Evolutionary conservation across 2,797 vertebrate genomes (phyloP), one percentile per base, ranked within the genome.

Genomic region (Anguilla pacifica): DNA sequence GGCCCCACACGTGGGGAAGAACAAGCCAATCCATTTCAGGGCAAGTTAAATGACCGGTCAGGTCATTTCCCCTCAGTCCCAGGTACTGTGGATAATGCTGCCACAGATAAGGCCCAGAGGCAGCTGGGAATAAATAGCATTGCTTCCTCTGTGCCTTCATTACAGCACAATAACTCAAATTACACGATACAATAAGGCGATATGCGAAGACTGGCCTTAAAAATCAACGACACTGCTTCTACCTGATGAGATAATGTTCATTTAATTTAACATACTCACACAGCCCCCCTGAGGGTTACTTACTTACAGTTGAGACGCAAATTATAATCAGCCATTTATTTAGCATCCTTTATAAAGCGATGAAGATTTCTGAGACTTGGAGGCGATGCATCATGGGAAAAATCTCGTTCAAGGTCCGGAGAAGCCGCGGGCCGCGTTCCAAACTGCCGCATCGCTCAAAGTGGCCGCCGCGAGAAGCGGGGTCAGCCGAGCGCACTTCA

Each of bases 1-100:
- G 70, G 19, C 31, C 87, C 72, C n/a, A 51, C 31, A 19, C 70
- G 81, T 53, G 59, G 51, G 55, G 74, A 77, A 46, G 72, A 46
- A 86, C 70, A 79, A 88, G 77, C 61, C 86, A 87, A 82, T 87
- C 86, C 86, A 82, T 77, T 61, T 22, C 46, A 53, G 59, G 77
- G 82, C 77, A 49, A 57, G 55, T 1, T 57, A 57, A 17, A 57
- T 57, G 39, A 10, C 61, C 77, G 82, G 61, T 82, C 61, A n/a
- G 74, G 43, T 55, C 31, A 82, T 25, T 35, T 57, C 86, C 64
- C 77, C 55, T n/a, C 86, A 39, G 49, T 19, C 1, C 15, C 28
- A 19, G 59, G 77, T 59, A 35, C 5, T 39, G 15, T 22, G 59
- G 61, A 57, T 51, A 64, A 82, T 87, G 35, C 28, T 31, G 43